Base-by-base conservation (phyloP, 1,140 invertebrate genomes). In the Pseudomyrmex cubaensis region DNA sequence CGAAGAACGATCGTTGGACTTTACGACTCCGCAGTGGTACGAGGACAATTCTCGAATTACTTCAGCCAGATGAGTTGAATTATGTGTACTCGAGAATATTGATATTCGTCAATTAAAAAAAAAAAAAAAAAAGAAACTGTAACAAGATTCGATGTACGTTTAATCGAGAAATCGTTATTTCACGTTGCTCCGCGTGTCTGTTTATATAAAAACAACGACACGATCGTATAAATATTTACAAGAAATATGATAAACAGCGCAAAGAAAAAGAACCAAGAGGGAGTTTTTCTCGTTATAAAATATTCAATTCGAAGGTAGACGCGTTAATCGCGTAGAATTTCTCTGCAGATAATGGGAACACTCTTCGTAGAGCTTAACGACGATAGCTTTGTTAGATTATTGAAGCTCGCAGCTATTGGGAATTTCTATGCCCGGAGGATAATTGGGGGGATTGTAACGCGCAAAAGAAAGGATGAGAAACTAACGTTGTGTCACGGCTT, bases 341-440 rank as follows among this genome's bases (percentile, higher is more conserved):
- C 35, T 7, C 76, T 70, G 66, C 22, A 70, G 76, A 72, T 80
- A 80, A 80, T 80, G 44, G 66, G 66, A 80, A 48, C 75, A 78
- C 54, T 35, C 35, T 70, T 80, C n/a, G 66, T 35, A 80, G 44
- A 22, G 66, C 66, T 80, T 72, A 80, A 80, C 76, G 54, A 80
- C 20, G 22, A 35, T 50, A 61, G 66, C 66, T 80, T 80, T 80
- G 76, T 80, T 80, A 70, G 66, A 80, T 80, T 80, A 80, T 80
- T 54, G 66, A 80, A 72, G 76, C 74, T 54, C 20, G 74, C 52
- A 70, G 63, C 76, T 72, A 80, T 72, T 70, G 76, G 66, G n/a
- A 80, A 80, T 80, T 80, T 72, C 76, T 80, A 80, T 80, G 66
- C 76, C 72, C 61, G 72, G 72, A 12, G 76, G 76, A 61, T 80